Conservation (phyloP, 2,888 invertebrate genomes). For the Theristus sp. region DNA sequence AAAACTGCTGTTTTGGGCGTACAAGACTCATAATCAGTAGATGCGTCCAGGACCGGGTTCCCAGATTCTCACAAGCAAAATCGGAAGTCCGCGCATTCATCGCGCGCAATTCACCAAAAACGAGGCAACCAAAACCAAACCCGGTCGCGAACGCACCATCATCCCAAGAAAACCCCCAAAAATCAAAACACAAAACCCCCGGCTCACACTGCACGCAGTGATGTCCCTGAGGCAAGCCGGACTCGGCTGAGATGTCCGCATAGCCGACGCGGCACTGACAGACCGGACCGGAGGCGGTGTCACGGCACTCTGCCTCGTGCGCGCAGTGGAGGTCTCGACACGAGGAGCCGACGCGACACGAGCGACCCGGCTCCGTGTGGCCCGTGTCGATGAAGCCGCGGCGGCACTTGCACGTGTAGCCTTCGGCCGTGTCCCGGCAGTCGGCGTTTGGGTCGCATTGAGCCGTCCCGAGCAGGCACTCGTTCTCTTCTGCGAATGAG, state of each 20-base stretch:
- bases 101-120: no score
- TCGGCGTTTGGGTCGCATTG: conserved; percentile 44
- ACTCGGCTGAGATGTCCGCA: conserved; percentile 15
- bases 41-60: no score
- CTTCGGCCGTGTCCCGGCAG: conserved; percentile 71
- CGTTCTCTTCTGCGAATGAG: conserved; percentile 25
- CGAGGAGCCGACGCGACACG: no score
- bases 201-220: conserved; percentile 15
- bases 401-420: conserved; percentile 69
- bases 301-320: conserved; percentile 24
- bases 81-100: no score
- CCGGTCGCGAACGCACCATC: no score
- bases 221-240: conserved; percentile 21
- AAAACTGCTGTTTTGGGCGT: no score
- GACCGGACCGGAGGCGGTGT: conserved; percentile 18
- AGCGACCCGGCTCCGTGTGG: no score
- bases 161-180: no score
- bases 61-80: no score
- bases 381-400: conserved; percentile 60
- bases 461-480: conserved; percentile 24
- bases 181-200: no score
- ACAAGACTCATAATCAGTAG: no score
- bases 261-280: conserved; percentile 18
- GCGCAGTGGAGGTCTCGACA: conserved; percentile 22
- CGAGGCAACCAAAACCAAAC: no score